These are phyloP conservation scores for Pogonus chalceus DNA, from an alignment of 1,140 invertebrate genomes.

Conservation along the genomic window DNA sequence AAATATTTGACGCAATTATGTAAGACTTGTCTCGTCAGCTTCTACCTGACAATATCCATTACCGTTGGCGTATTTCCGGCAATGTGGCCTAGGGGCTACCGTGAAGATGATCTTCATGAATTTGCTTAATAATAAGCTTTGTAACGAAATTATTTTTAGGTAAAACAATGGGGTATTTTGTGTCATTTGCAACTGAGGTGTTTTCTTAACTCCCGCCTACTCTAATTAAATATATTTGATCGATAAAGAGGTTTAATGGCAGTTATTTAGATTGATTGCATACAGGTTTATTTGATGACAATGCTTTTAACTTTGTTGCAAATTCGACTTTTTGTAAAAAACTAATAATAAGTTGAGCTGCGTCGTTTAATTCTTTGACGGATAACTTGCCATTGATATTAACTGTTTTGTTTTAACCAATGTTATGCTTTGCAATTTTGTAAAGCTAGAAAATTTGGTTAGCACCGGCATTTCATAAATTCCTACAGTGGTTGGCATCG, in stretches of 20 bases:
- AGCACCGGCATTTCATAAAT: background rate
- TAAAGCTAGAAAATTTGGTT: too few species aligned
- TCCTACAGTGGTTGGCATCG: background rate
- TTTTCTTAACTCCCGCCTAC: background rate
- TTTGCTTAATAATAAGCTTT: background rate
- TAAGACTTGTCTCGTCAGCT: conserved; percentile 6
- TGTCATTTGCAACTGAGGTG: background rate
- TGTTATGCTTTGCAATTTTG: too few species aligned
- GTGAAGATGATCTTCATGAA: background rate
- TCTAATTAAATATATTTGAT: conserved; percentile 2
- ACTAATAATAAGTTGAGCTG: background rate
- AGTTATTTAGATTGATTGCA: background rate
- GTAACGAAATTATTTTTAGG: conserved; percentile 3
- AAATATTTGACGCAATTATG: conserved; percentile 11
- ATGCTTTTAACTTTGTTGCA: background rate
- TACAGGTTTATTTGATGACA: background rate
- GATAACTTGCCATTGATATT: too few species aligned
- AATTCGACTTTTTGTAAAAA: background rate
- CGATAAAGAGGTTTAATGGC: conserved; percentile 7
- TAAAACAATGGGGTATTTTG: conserved; percentile 10
- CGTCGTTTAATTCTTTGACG: background rate
- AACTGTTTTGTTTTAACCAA: too few species aligned
- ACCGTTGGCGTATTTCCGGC: conserved; percentile 2
- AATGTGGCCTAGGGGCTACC: background rate
- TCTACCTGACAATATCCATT: conserved; percentile 13